Evolutionary conservation across 2,888 invertebrate species (phyloP), one percentile per base, ranked within the genome.

Genomic region (Watsonalla binaria): DNA sequence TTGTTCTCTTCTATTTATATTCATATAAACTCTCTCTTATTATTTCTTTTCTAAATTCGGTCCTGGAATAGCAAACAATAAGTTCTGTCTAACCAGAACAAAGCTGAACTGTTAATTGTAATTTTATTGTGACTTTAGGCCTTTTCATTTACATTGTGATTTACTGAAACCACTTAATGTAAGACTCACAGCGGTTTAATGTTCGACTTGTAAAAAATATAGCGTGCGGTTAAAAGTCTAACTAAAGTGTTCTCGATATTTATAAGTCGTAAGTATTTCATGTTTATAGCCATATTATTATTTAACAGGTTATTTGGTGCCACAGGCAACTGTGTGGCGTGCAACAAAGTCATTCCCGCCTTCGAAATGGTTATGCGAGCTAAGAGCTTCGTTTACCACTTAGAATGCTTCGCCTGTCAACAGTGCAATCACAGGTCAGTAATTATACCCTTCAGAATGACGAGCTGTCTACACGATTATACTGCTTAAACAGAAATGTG

Each of bases 321-420:
- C 73, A 96, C 96, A 45, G 97, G 97, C 69, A 96, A 96, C 86
- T 97, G 97, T 85, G 95, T 97, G 68, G 97, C 97, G 55, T 98
- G 97, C 91, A 95, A 95, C 88, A 97, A 97, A 93, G 95, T 95
- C 80, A 97, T 97, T 85, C 97, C 97, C 59, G 97, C 97, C 64
- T 97, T 97, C 89, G 97, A 97, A 92, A 96, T 97, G 97, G 97
- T 97, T 73, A 97, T 98, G 97, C 93, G 97, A 83, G 97, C 97
- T 65, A 95, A 96, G 86, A 95, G 95, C 78, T 97, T 97, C 86
- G 97, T 97, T 63, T 97, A 97, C 91, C 97, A 97, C 90, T 93
- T 97, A 86, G 97, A 97, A 86, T 97, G 97, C 85, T 97, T 97
- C 84, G 97, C 97, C 70, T 97, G 97, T 92, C 97, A 97, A 86